These are phyloP conservation scores for Apamea epomidion DNA, from an alignment of 2,888 invertebrate genomes.

Conservation along the genomic window DNA sequence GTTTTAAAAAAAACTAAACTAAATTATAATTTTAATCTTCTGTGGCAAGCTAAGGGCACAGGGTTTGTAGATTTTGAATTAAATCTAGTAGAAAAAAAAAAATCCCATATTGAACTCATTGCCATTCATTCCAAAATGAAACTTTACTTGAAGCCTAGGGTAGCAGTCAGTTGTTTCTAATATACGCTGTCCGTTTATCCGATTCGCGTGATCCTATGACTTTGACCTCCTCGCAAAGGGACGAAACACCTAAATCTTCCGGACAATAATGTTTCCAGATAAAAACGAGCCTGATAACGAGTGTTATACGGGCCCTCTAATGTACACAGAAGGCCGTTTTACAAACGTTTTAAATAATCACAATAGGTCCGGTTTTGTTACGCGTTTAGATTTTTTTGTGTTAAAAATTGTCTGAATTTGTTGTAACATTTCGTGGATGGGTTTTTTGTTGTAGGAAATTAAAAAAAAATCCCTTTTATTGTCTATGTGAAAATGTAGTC, in stretches of 20 bases:
- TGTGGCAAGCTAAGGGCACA: no score
- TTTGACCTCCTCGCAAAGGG: conserved; percentile 64
- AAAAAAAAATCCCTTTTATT: background rate
- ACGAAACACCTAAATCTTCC: conserved; percentile 77
- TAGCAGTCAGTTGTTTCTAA: background rate
- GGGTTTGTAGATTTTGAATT: background rate
- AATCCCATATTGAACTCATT: no score
- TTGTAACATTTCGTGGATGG: background rate
- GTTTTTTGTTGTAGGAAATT: background rate
- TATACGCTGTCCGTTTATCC: background rate
- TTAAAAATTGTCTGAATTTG: conserved; percentile 34
- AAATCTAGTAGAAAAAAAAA: background rate
- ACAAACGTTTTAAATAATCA: conserved; percentile 66
- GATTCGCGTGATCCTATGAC: conserved; percentile 24
- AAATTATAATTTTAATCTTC: no score
- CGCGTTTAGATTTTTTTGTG: conserved; percentile 31
- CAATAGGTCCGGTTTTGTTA: conserved; percentile 57
- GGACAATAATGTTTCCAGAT: conserved; percentile 77
- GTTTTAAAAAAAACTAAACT: no score
- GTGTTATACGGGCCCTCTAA: conserved; percentile 73
- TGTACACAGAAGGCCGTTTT: conserved; percentile 65
- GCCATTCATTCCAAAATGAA: background rate
- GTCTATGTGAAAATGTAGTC: background rate
- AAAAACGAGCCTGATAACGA: conserved; percentile 76
- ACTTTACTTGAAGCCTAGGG: background rate